A percentile compares a stretch with the other conserved stretches of the same genome.
Conservation (phyloP, 2,113 vertebrate genomes). For the Solea solea region DNA sequence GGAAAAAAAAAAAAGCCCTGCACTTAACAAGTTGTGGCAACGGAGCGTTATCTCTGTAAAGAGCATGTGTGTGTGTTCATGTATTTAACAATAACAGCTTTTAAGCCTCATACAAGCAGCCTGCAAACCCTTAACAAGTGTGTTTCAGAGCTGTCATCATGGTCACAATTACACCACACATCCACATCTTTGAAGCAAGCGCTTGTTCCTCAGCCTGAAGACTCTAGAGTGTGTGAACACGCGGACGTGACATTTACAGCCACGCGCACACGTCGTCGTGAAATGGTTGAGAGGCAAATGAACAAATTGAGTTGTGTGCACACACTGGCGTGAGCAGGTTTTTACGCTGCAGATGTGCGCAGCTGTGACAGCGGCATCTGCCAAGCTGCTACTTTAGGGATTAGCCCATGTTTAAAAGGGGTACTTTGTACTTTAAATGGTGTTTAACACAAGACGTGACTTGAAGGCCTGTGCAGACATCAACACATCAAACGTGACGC, state of each 20-base stretch:
- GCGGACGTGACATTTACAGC: constrained; percentile 18
- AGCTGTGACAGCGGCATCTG: constrained; percentile 43
- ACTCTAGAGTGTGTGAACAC: neutral
- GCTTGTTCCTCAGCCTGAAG: constrained; percentile 23
- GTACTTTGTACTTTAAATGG: constrained; percentile 60
- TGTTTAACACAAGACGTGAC: constrained; percentile 25
- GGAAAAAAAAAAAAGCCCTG: constrained; percentile 22
- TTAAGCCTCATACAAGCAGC: constrained; percentile 45
- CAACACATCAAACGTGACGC: constrained; percentile 56
- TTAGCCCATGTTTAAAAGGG: constrained; percentile 58
- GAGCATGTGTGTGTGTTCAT: constrained; percentile 27
- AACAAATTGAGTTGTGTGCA: neutral
- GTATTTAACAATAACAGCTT: constrained; percentile 52
- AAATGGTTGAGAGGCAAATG: neutral
- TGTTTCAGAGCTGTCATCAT: constrained; percentile 67
- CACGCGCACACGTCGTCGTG: neutral
- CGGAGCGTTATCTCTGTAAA: constrained; percentile 24
- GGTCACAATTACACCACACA: constrained; percentile 50
- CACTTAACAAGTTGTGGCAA: constrained; percentile 21
- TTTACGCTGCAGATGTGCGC: constrained; percentile 1
- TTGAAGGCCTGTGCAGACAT: constrained; percentile 44
- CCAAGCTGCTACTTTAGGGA: constrained; percentile 63
- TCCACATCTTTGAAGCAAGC: constrained; percentile 43
- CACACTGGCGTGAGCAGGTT: neutral
- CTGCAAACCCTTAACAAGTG: constrained; percentile 42